Evolutionary conservation across 1,140 invertebrate species (phyloP), one percentile per base, ranked within the genome.

Genomic region (Drosophila lacteicornis): DNA sequence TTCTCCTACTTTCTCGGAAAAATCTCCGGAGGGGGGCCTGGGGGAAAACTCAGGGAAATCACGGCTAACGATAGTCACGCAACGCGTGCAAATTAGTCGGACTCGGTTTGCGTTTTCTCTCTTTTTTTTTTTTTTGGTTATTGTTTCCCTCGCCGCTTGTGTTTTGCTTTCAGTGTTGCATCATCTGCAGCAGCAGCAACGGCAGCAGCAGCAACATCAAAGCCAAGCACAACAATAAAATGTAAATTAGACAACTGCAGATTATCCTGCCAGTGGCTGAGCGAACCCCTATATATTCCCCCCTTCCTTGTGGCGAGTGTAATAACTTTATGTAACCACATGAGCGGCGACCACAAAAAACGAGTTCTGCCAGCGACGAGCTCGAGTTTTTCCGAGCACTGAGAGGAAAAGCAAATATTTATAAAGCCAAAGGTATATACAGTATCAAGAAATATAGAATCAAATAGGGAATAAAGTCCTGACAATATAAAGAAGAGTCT

Each of bases 321-420:
- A 69, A 69, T 80, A 74, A 68, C 63, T 83, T 86, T 86, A 87
- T 65, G 66, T 83, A 86, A 86, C 63, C 66, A 69, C 69, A 82
- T 43, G 58, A 51, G 59, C 12, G 30, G 50, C 45, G 58, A 49
- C 45, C 33, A 51, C 50, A 17, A 25, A 40, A 82, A 86, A 86
- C 83, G n/a, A 74, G 83, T 87, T 80, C 82, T 78, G 62, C 55
- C 49, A 55, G 36, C 40, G 25, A 27, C 61, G 22, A 25, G 56
- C 53, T 62, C 27, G 38, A 43, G 50, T 22, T 63, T 63, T 53
- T 42, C 25, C 36, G 30, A 56, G 19, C 62, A 66, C 42, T 36
- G 62, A 15, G 25, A 53, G 19, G 25, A 63, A 65, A 65, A 65
- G 3, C 13, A 8, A 11, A 11, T 17, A 8, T 4, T 9, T 33